These are phyloP conservation scores for Netelia virgata DNA, from an alignment of 2,888 invertebrate genomes.

Conservation along the genomic window DNA sequence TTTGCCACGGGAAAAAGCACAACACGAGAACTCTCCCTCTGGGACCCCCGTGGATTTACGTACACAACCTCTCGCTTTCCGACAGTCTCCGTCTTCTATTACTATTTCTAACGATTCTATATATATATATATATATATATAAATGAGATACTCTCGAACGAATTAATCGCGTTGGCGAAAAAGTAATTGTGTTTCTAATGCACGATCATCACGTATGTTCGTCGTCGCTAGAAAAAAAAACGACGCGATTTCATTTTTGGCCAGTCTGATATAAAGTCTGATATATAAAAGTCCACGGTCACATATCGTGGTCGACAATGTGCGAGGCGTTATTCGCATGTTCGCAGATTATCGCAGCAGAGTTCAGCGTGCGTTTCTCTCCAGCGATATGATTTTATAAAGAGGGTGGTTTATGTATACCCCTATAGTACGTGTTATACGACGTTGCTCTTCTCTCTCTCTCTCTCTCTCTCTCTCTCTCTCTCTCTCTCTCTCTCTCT, in stretches of 20 bases:
- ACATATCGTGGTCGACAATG: slow-evolving; percentile 28
- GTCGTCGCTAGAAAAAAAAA: too few relatives aligned
- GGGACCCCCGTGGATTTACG: slow-evolving; percentile 68
- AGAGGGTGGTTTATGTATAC: slow-evolving; percentile 20
- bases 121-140: slow-evolving; percentile 14
- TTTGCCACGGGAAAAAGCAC: slow-evolving; percentile 76
- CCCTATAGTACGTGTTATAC: slow-evolving; percentile 25
- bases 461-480: slow-evolving; percentile 55
- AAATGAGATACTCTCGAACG: slow-evolving; percentile 20
- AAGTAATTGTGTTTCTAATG: background rate
- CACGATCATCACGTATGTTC: background rate
- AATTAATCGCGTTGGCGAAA: slow-evolving; percentile 37
- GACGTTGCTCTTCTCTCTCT: slow-evolving; percentile 42
- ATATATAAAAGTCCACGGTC: slow-evolving; percentile 24
- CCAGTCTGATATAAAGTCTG: background rate
- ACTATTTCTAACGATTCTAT: slow-evolving; percentile 34
- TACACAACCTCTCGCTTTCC: slow-evolving; percentile 20
- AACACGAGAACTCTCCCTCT: slow-evolving; percentile 74
- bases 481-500: slow-evolving; percentile 47
- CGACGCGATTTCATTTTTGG: too few relatives aligned
- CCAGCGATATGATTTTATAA: slow-evolving; percentile 55
- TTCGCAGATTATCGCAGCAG: slow-evolving; percentile 56
- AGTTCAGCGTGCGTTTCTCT: slow-evolving; percentile 29
- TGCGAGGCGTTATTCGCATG: slow-evolving; percentile 54
- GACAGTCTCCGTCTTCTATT: slow-evolving; percentile 24